A percentile compares a stretch with the other conserved stretches of the same genome.
phyloP scores from a whole-genome alignment of 2,888 invertebrate species.

The Epistrophe eligans region DNA sequence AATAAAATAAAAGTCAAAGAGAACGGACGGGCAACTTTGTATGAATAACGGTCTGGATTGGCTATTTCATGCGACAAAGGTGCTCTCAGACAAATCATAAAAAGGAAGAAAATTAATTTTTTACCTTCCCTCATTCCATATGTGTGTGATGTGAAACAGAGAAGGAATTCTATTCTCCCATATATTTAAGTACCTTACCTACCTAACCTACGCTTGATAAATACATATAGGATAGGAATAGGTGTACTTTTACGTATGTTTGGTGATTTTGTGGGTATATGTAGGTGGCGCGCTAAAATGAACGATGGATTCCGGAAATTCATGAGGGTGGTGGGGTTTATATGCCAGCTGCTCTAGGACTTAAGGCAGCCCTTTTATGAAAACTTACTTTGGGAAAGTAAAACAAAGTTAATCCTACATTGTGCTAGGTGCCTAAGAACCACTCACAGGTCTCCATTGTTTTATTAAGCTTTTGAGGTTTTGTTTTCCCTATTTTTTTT shows the following conservation, averaged over 20 bases:
- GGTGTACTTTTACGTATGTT: neutral
- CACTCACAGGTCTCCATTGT: conserved; percentile 70
- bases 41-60: conserved; percentile 12
- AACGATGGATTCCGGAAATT: conserved; percentile 74
- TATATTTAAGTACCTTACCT: neutral
- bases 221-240: neutral
- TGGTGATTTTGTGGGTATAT: conserved; percentile 40
- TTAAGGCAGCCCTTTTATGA: conserved; percentile 16
- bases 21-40: conserved; percentile 48
- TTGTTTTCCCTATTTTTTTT: conserved; percentile 31
- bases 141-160: neutral
- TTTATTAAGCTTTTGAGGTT: conserved; percentile 72
- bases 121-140: conserved; percentile 17
- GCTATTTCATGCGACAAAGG: conserved; percentile 53
- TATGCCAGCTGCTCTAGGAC: conserved; percentile 2
- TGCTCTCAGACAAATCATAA: conserved; percentile 75
- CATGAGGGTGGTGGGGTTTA: conserved; percentile 6
- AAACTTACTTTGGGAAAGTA: conserved; percentile 46
- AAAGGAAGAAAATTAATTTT: conserved; percentile 75
- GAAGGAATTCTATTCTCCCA: neutral
- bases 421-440: conserved; percentile 73
- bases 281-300: conserved; percentile 71
- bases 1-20: conserved; percentile 65
- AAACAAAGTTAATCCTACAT: conserved; percentile 74
- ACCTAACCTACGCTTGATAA: conserved; percentile 8